Evolutionary conservation across 2,888 invertebrate species (phyloP).

Genomic region (Psococerastis gibbosa): DNA sequence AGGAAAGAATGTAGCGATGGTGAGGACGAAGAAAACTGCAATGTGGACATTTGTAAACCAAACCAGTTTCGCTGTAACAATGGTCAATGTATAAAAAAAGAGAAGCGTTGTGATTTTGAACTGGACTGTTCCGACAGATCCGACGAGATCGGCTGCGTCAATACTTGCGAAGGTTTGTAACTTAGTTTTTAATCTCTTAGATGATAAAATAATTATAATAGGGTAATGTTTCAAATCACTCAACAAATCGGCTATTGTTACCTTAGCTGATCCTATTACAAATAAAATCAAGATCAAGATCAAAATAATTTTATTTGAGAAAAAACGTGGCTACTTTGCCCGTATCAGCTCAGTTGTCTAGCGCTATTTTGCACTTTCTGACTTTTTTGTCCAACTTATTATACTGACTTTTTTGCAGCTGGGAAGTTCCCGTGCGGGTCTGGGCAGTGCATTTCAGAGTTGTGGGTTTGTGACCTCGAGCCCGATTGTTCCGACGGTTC

Average conservation of each 20-base stretch:
- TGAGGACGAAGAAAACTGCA: slow-evolving; percentile 37
- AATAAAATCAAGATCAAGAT: too few relatives aligned
- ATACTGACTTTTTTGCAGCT: slow-evolving; percentile 20
- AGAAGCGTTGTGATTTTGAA: slow-evolving; percentile 31
- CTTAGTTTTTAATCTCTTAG: neutral
- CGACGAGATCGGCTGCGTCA: slow-evolving; percentile 28
- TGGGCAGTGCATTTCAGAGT: slow-evolving; percentile 46
- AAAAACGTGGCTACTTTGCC: too few relatives aligned
- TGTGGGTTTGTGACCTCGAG: slow-evolving; percentile 37
- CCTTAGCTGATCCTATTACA: too few relatives aligned
- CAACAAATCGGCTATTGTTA: too few relatives aligned
- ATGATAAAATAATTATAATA: slow-evolving; percentile 6
- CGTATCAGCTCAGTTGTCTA: too few relatives aligned
- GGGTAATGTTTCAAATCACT: too few relatives aligned
- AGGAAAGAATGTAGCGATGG: slow-evolving; percentile 31
- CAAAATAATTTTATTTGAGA: too few relatives aligned
- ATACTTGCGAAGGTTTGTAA: slow-evolving; percentile 25
- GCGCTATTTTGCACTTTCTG: too few relatives aligned
- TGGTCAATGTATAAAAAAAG: slow-evolving; percentile 29
- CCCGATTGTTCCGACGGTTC: slow-evolving; percentile 55
- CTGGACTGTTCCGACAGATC: slow-evolving; percentile 30
- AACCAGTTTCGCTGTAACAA: slow-evolving; percentile 31
- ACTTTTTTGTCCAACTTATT: too few relatives aligned
- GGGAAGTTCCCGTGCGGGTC: slow-evolving; percentile 41
- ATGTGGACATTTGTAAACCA: slow-evolving; percentile 24